phyloP scores from a whole-genome alignment of 2,797 vertebrate species.

The Brachyrhaphis roseni region DNA sequence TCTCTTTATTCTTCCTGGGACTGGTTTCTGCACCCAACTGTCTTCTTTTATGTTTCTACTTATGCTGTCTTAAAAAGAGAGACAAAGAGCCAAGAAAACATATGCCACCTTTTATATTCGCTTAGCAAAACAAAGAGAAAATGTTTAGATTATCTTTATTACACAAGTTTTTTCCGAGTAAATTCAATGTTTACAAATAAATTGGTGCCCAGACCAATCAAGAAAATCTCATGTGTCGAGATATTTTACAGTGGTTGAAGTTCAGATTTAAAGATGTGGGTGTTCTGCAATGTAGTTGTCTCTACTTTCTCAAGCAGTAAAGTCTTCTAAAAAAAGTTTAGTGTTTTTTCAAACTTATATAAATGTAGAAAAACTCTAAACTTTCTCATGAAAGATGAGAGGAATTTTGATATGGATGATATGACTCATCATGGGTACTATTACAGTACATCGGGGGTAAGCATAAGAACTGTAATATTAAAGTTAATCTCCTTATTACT shows the following conservation, averaged over 20 bases:
- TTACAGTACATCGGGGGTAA: neutral
- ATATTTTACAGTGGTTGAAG: neutral
- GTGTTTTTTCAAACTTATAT: neutral
- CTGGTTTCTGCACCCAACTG: constrained; percentile 11
- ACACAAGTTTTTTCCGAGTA: neutral
- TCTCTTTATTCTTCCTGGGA: constrained; percentile 26
- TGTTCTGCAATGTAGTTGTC: neutral
- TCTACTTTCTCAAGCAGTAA: neutral
- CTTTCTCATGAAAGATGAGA: neutral
- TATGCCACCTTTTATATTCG: neutral
- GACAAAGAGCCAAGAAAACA: neutral
- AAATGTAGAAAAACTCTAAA: neutral
- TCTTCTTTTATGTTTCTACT: constrained; percentile 11
- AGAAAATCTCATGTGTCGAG: neutral
- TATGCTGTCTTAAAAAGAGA: constrained; percentile 1
- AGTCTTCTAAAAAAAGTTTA: neutral
- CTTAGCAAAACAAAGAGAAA: neutral
- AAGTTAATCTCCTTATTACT: neutral
- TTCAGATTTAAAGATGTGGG: neutral
- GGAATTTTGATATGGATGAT: neutral
- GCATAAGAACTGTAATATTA: neutral
- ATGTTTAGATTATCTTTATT: neutral
- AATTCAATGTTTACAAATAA: neutral
- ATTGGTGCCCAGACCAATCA: neutral
- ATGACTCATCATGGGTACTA: neutral